Evolutionary conservation across 1,140 invertebrate genomes (phyloP), one percentile per base, ranked within the genome.

Genomic region (Drosophila novamexicana): DNA sequence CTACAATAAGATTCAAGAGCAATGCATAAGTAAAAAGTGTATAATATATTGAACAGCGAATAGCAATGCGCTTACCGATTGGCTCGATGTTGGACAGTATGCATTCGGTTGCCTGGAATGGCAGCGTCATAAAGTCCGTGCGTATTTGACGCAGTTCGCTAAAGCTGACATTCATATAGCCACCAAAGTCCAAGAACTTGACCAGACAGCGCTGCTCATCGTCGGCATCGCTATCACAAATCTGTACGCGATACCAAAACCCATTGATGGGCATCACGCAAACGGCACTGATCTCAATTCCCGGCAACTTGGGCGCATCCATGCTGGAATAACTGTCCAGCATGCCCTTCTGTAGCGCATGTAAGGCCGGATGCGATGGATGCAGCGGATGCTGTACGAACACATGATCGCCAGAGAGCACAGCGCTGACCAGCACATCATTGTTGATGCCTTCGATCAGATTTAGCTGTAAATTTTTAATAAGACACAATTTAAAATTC

Each of bases 91-190:
- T 96, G 8, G 97, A 97, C 84, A 99, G 93, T 91, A 96, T 96
- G 89, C 98, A 97, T 94, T 99, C 98, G 40, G 97, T 96, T 49
- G 98, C 97, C 95, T 99, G 98, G 94, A 99, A 99, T 16, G 98
- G 98, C 82, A 99, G 93, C 32, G 95, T 94, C 94, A 98, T 96
- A 91, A 98, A 99, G 93, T 99, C 98, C 67, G 95, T 96, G 73
- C 97, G 95, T 66, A 99, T 98, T 93, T 98, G 97, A 84, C 97
- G 95, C 81, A 99, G 94, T 66, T 95, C 93, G 22, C 94, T 93
- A 71, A 95, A 95, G 72, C 95, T 94, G n/a, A 98, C 94, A 40
- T 94, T 94, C 82, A 95, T 95, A 92, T 97, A 99, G 50, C 98
- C 98, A 32, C 98, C 98, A 92, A 98, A 98, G 93, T 99, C 98